These are phyloP conservation scores for Watsonalla cultraria DNA, from an alignment of 2,888 invertebrate species.

Conservation along the genomic window DNA sequence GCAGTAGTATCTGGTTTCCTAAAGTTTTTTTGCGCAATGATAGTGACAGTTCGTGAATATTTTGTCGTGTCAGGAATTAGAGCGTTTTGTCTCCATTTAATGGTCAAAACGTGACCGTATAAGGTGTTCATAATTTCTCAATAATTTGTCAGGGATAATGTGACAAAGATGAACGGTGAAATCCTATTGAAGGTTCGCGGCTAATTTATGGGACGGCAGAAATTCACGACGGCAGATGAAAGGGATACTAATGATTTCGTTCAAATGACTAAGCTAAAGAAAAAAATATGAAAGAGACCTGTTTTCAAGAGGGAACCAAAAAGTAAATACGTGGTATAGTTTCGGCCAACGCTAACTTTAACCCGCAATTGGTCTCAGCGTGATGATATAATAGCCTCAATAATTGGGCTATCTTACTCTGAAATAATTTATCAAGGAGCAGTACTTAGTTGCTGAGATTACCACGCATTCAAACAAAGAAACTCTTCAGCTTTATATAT, in stretches of 20 bases:
- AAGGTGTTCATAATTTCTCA: slow-evolving; percentile 63
- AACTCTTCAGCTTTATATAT: too few relatives aligned
- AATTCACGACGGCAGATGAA: slow-evolving; percentile 30
- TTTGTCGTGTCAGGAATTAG: slow-evolving; percentile 70
- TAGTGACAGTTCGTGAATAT: slow-evolving; percentile 70
- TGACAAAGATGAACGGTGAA: slow-evolving; percentile 62
- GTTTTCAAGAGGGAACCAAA: slow-evolving; percentile 2
- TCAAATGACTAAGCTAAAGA: slow-evolving; percentile 26
- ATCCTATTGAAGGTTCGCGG: slow-evolving; percentile 48
- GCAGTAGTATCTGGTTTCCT: slow-evolving; percentile 23
- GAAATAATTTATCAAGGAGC: too few relatives aligned
- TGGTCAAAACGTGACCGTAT: slow-evolving; percentile 73
- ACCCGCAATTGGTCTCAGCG: too few relatives aligned
- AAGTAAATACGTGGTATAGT: too few relatives aligned
- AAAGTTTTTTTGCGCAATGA: slow-evolving; percentile 75
- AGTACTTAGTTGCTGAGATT: too few relatives aligned
- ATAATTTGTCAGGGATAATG: slow-evolving; percentile 63
- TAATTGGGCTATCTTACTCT: too few relatives aligned
- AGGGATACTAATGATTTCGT: slow-evolving; percentile 21
- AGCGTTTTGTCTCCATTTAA: slow-evolving; percentile 74
- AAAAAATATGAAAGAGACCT: not conserved
- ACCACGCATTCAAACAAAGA: too few relatives aligned
- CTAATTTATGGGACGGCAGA: slow-evolving; percentile 54
- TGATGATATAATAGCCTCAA: too few relatives aligned
- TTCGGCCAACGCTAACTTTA: too few relatives aligned